Percentiles rank a stretch among this genome's conserved stretches.
phyloP scores from a whole-genome alignment of 2,888 invertebrate genomes.

The Volucella inanis region DNA sequence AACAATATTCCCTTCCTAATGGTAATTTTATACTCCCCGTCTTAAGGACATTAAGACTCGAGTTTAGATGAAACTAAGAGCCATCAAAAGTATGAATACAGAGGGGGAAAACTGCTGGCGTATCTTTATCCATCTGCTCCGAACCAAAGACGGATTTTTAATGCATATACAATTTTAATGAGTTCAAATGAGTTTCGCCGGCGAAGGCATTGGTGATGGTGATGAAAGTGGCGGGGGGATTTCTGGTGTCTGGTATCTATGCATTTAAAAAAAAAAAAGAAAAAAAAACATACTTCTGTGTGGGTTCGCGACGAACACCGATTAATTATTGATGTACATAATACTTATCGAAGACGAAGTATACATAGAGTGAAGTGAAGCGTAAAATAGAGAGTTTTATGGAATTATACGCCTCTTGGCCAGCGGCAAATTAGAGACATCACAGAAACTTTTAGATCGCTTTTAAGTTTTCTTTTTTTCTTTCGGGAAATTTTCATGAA shows the following conservation, averaged over 20 bases:
- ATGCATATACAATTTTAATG: conserved; percentile 54
- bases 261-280: too few species aligned
- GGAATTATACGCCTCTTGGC: not conserved
- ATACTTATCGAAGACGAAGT: conserved; percentile 74
- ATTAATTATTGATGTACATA: conserved; percentile 44
- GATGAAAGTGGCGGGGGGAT: too few species aligned
- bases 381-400: not conserved
- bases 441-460: conserved; percentile 13
- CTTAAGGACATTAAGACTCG: conserved; percentile 25
- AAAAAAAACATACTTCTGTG: conserved; percentile 11
- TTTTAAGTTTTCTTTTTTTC: not conserved
- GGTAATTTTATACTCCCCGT: conserved; percentile 43
- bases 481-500: not conserved
- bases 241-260: too few species aligned
- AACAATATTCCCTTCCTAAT: conserved; percentile 47
- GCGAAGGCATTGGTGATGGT: not conserved
- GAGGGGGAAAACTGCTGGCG: not conserved
- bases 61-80: not conserved
- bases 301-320: conserved; percentile 15
- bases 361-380: too few species aligned
- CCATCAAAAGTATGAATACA: not conserved
- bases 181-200: conserved; percentile 42
- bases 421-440: conserved; percentile 28
- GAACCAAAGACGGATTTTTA: conserved; percentile 36
- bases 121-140: conserved; percentile 7